These are phyloP conservation scores for Zoanthus sansibaricus DNA, from an alignment of 92 coral and sea anemone genomes.

Conservation along the genomic window DNA sequence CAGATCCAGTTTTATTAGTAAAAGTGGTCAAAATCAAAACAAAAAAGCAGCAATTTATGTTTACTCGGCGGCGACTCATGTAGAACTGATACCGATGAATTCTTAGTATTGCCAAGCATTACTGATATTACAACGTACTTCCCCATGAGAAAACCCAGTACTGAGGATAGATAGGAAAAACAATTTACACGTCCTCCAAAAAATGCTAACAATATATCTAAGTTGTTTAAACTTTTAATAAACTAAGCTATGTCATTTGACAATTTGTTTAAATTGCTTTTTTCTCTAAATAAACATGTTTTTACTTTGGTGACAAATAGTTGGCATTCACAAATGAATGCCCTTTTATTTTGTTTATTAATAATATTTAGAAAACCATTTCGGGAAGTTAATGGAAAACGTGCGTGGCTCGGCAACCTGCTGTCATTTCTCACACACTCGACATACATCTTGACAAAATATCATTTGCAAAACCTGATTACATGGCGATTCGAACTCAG, in stretches of 20 bases:
- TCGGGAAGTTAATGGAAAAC: not conserved
- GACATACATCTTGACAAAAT: not conserved
- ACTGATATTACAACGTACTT: not conserved
- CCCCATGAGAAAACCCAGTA: not conserved
- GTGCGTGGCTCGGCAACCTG: constrained; percentile 33
- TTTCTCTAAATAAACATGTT: not conserved
- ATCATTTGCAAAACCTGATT: not conserved
- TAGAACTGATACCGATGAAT: not conserved
- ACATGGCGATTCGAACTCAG: not conserved
- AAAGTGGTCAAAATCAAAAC: not conserved
- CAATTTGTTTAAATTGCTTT: not conserved
- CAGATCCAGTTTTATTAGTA: not conserved
- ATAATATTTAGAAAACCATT: not conserved
- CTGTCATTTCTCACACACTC: not conserved
- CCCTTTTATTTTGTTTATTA: not conserved
- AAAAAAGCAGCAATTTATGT: not conserved
- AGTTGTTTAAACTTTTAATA: not conserved
- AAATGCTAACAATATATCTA: not conserved
- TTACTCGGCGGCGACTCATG: not conserved
- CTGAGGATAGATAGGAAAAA: not conserved
- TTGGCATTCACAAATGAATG: not conserved
- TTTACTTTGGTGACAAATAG: not conserved
- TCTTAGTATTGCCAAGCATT: not conserved
- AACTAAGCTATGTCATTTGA: not conserved
- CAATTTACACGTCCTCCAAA: not conserved